Evolutionary conservation across 2,797 vertebrate species (phyloP).

Genomic region (Ctenosaura bakeri): DNA sequence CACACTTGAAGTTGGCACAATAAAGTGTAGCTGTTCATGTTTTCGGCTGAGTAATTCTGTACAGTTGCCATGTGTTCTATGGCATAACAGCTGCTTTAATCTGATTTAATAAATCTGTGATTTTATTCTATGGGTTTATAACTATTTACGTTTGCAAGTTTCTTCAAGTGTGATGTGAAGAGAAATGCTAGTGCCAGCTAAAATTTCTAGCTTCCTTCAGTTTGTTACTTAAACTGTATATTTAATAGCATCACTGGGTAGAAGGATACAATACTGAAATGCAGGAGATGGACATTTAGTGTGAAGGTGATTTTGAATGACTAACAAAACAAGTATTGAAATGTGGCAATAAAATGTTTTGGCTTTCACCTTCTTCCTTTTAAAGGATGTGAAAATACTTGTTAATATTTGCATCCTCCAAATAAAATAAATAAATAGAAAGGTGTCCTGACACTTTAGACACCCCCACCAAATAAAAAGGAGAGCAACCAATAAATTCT

Average conservation of each 20-base stretch:
- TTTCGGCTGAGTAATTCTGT: constrained; percentile 68
- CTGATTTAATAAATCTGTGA: constrained; percentile 74
- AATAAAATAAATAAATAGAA: too few species aligned
- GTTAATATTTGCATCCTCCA: too few species aligned
- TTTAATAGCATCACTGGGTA: constrained; percentile 9
- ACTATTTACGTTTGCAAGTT: constrained; percentile 61
- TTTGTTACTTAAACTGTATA: constrained; percentile 56
- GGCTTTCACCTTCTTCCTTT: too few species aligned
- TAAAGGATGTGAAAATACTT: too few species aligned
- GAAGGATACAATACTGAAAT: neutral
- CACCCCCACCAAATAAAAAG: too few species aligned
- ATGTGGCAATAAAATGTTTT: too few species aligned
- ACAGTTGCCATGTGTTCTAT: constrained; percentile 72
- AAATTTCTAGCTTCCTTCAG: constrained; percentile 60
- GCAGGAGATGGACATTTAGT: neutral
- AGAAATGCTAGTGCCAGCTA: constrained; percentile 39
- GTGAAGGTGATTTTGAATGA: too few species aligned
- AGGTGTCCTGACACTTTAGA: too few species aligned
- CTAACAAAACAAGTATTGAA: too few species aligned
- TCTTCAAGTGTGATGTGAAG: constrained; percentile 61
- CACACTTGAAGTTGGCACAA: constrained; percentile 71
- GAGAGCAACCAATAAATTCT: too few species aligned
- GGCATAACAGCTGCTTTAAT: constrained; percentile 67
- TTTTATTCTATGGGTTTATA: constrained; percentile 71
- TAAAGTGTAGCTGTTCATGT: constrained; percentile 69